A percentile compares a stretch with the other conserved stretches of the same genome.
phyloP scores from a whole-genome alignment of 1,140 invertebrate genomes.

The Eumaeus atala region DNA sequence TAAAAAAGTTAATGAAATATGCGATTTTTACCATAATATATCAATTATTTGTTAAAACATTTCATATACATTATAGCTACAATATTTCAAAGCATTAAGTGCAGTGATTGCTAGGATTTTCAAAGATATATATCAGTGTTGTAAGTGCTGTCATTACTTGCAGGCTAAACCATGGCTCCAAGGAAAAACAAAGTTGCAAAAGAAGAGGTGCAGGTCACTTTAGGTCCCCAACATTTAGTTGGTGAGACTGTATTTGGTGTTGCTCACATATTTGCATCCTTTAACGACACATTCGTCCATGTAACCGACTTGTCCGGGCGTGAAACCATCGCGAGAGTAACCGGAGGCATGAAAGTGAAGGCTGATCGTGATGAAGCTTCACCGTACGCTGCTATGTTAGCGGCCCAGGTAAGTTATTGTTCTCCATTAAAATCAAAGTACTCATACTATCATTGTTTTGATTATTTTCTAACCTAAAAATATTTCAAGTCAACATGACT shows the following conservation, averaged over 20 bases:
- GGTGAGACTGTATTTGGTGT: constrained; percentile 99
- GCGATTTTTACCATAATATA: background rate
- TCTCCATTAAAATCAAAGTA: background rate
- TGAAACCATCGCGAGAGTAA: constrained; percentile 98
- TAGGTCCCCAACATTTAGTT: constrained; percentile 97
- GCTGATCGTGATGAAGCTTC: constrained; percentile 99
- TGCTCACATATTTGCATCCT: constrained; percentile 99
- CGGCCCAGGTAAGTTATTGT: constrained; percentile 86
- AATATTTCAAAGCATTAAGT: constrained; percentile 21
- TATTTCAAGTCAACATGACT: background rate
- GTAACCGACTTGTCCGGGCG: constrained; percentile 99
- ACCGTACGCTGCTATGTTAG: constrained; percentile 99
- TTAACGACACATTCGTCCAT: constrained; percentile 99
- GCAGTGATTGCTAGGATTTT: constrained; percentile 53
- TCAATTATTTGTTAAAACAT: constrained; percentile 17
- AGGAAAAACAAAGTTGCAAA: constrained; percentile 97
- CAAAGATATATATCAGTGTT: constrained; percentile 57
- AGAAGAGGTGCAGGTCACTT: constrained; percentile 96
- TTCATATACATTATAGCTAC: constrained; percentile 12
- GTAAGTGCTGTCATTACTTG: constrained; percentile 52
- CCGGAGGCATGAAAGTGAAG: constrained; percentile 99
- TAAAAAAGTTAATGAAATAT: constrained; percentile 20
- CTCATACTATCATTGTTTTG: background rate
- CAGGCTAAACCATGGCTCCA: constrained; percentile 88
- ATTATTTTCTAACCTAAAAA: constrained; percentile 3